phyloP scores from a whole-genome alignment of 2,888 invertebrate species.

The Drosophila mimetica region DNA sequence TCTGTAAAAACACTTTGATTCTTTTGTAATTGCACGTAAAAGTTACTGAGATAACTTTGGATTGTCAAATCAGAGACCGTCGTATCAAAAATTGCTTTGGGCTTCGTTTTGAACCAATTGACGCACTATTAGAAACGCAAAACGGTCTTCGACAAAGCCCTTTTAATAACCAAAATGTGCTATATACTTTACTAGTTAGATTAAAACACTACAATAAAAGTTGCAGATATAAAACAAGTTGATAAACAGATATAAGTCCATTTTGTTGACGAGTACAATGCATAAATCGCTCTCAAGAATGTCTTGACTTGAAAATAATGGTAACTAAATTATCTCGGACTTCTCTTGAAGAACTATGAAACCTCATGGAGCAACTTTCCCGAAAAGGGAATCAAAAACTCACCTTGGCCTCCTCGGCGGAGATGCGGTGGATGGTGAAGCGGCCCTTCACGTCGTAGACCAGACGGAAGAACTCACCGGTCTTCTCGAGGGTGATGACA shows the following conservation, averaged over 20 bases:
- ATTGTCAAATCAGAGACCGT: constrained; percentile 83
- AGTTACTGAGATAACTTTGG: constrained; percentile 80
- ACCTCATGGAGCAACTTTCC: too few relatives aligned
- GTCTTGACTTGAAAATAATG: too few relatives aligned
- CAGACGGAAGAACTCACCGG: constrained; percentile 98
- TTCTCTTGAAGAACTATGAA: too few relatives aligned
- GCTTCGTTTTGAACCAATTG: constrained; percentile 83
- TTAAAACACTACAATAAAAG: too few relatives aligned
- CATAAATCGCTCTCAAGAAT: too few relatives aligned
- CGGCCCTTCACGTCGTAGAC: constrained; percentile 99
- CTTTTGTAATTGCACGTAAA: constrained; percentile 81
- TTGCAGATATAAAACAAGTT: too few relatives aligned
- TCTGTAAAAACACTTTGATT: background rate
- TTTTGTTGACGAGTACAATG: too few relatives aligned
- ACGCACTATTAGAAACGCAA: constrained; percentile 47
- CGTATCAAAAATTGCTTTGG: constrained; percentile 83
- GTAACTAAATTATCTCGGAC: too few relatives aligned
- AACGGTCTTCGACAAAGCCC: constrained; percentile 83
- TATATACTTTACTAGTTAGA: too few relatives aligned
- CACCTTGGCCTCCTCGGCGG: constrained; percentile 98
- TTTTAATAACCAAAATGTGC: too few relatives aligned
- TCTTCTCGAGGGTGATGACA: constrained; percentile 99
- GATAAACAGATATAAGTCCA: too few relatives aligned
- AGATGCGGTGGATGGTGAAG: constrained; percentile 98
- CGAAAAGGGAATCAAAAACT: constrained; percentile 8